Evolutionary conservation across 2,113 vertebrate species (phyloP), one percentile per base, ranked within the genome.

Genomic region (Nyctibius bracteatus): DNA sequence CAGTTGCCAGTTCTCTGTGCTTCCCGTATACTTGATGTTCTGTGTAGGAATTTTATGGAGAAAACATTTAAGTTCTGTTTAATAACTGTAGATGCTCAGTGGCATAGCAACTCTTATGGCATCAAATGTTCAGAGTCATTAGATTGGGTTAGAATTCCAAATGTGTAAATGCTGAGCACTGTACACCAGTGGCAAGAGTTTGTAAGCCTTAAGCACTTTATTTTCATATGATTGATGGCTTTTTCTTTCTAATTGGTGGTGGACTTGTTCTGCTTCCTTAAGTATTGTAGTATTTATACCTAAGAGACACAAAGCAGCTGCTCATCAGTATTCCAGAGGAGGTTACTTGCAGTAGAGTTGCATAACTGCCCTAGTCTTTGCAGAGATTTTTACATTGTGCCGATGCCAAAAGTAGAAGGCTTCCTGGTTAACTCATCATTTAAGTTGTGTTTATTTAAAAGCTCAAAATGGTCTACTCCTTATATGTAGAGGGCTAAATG

Each of bases 351-450:
- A 98, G 98, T 96, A 95, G 95, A 97, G 96, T 99, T 99, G 97
- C 97, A 93, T 99, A 99, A 99, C 98, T 97, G 98, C 98, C 98
- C 98, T 98, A 98, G 98, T 97, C 96, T 98, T 98, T 97, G 86
- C 72, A 74, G 81, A 78, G 91, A 43, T 81, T 84, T 68, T 88
- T 97, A 93, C 71, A 87, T 91, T 91, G 77, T 86, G 84, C 33
- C 95, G 91, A 92, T 96, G 78, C 97, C 88, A 94, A 84, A 72
- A 94, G 87, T 81, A 79, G 62, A 39, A 63, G n/a, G 65, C 72
- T 96, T 96, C 75, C 73, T 92, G 85, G 82, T 91, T 94, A 97
- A 91, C 90, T 96, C 55, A 51, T 93, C 83, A 6, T 89, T 94
- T 63, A 90, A 75, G 61, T 65, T 85, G 65, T 75, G 80, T 84